Percentiles rank a stretch among this genome's conserved stretches.
Conservation (phyloP, 1,140 invertebrate species). For the Scaptodrosophila lebanonensis region DNA sequence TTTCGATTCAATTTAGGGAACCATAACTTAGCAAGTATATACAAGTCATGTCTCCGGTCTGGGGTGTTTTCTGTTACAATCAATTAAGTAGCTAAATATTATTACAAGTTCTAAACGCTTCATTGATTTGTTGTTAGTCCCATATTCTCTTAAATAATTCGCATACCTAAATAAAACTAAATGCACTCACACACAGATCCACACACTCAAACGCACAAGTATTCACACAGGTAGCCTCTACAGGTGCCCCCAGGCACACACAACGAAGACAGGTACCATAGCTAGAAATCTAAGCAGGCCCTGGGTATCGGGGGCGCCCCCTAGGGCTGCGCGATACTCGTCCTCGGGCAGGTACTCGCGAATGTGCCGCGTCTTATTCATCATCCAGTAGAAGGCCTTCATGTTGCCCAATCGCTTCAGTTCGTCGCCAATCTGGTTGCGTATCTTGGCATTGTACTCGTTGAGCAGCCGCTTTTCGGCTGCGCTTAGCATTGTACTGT, state of each 20-base stretch:
- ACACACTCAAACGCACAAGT: background rate
- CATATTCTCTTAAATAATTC: conserved; percentile 52
- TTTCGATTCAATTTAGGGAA: no score
- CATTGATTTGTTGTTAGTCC: conserved; percentile 52
- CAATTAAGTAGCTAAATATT: conserved; percentile 34
- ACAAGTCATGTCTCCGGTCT: no score
- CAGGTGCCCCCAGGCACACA: conserved; percentile 2
- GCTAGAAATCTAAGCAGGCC: no score
- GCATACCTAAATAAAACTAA: conserved; percentile 64
- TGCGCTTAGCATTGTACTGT: conserved; percentile 85
- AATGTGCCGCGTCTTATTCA: conserved; percentile 85
- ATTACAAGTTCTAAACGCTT: conserved; percentile 16
- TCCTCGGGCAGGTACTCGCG: conserved; percentile 78
- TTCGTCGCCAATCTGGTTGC: conserved; percentile 84
- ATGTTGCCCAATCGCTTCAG: conserved; percentile 83
- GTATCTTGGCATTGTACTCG: conserved; percentile 85
- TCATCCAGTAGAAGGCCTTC: conserved; percentile 88
- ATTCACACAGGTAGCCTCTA: conserved; percentile 8
- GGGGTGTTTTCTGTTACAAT: conserved; percentile 35
- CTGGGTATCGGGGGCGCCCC: conserved; percentile 13
- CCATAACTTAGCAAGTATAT: no score
- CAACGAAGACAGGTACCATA: conserved; percentile 15
- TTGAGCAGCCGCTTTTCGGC: conserved; percentile 88
- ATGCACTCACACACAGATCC: conserved; percentile 20
- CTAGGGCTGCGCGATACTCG: conserved; percentile 62